Conservation (phyloP, 2,113 vertebrate species). For the Elgaria multicarinata region DNA sequence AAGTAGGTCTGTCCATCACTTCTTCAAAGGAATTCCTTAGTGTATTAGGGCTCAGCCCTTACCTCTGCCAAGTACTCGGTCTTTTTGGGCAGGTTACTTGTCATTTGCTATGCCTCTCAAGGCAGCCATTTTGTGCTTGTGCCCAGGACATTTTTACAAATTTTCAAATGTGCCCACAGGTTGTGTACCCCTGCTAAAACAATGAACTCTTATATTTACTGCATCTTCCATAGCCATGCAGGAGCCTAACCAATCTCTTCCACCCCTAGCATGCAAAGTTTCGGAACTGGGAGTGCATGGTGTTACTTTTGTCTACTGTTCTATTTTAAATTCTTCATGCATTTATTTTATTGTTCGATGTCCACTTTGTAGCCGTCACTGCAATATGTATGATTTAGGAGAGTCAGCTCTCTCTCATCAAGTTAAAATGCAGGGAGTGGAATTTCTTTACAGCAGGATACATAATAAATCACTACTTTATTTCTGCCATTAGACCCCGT, state of each 20-base stretch:
- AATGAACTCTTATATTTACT: not conserved
- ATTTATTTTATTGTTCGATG: slow-evolving; percentile 31
- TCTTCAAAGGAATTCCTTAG: no score
- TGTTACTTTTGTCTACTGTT: not conserved
- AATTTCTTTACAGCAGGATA: slow-evolving; percentile 26
- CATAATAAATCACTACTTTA: slow-evolving; percentile 38
- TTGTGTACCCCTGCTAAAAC: not conserved
- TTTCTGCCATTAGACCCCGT: slow-evolving; percentile 28
- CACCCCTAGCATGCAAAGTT: not conserved
- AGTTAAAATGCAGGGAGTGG: not conserved
- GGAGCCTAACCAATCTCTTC: not conserved
- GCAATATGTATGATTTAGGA: slow-evolving; percentile 6
- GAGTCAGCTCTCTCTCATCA: slow-evolving; percentile 17
- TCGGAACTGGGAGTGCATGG: not conserved
- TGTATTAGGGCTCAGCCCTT: no score
- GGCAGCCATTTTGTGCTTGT: no score
- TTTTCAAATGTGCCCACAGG: not conserved
- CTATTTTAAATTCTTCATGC: slow-evolving; percentile 23
- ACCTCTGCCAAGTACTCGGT: no score
- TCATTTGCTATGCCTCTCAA: no score
- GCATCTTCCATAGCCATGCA: not conserved
- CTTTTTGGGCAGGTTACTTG: no score
- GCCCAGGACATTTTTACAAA: no score
- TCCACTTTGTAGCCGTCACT: slow-evolving; percentile 32
- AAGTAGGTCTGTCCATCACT: no score